A percentile compares a stretch with the other conserved stretches of the same genome.
phyloP scores from a whole-genome alignment of 2,888 invertebrate genomes.

The Leptinotarsa rubiginosa region DNA sequence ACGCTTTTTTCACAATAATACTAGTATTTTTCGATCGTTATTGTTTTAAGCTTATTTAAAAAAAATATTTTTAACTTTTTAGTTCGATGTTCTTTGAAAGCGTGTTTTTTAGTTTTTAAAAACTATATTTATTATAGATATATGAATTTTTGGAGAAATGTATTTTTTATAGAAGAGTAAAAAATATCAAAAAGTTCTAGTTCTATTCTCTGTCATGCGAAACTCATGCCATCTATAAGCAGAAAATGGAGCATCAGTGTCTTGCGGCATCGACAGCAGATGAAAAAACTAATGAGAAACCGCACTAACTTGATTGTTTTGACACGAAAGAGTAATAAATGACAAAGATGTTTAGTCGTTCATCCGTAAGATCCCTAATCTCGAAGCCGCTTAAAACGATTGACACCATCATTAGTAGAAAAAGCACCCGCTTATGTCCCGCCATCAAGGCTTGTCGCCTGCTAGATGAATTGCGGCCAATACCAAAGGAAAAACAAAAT shows the following conservation, averaged over 20 bases:
- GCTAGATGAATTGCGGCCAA: constrained; percentile 48
- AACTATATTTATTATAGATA: too few relatives aligned
- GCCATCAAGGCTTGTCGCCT: constrained; percentile 51
- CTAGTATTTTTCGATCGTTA: too few relatives aligned
- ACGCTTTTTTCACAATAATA: too few relatives aligned
- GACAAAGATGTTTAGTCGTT: constrained; percentile 41
- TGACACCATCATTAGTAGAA: constrained; percentile 59
- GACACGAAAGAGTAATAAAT: constrained; percentile 43
- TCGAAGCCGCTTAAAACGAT: constrained; percentile 52
- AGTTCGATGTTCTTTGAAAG: too few relatives aligned
- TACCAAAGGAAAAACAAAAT: constrained; percentile 40
- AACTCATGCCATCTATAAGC: not conserved
- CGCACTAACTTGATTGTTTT: constrained; percentile 45
- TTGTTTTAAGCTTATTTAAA: too few relatives aligned
- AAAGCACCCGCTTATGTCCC: constrained; percentile 58
- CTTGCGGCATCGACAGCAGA: not conserved
- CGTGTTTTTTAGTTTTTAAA: too few relatives aligned
- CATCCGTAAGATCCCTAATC: constrained; percentile 50
- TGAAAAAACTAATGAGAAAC: constrained; percentile 36
- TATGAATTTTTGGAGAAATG: too few relatives aligned
- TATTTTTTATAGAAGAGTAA: too few relatives aligned
- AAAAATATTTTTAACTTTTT: too few relatives aligned
- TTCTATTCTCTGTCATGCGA: too few relatives aligned
- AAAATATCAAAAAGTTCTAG: too few relatives aligned
- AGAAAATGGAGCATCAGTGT: not conserved